Evolutionary conservation across 1,140 invertebrate species (phyloP).

Genomic region (Ceratina australensis): DNA sequence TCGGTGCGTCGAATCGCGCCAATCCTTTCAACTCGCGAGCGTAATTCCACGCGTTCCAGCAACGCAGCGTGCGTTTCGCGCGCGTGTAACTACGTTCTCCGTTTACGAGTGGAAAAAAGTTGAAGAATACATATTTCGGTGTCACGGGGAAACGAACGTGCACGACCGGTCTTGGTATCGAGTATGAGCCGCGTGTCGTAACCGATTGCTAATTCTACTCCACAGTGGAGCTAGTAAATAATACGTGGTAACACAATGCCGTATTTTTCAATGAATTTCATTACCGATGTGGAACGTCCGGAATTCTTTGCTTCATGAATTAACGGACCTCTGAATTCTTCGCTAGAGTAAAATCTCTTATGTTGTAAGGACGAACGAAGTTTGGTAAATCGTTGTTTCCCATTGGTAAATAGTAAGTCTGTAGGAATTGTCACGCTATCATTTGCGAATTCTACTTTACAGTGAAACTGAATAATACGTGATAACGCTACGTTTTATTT

Average conservation of each 20-base stretch:
- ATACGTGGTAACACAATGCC: no score
- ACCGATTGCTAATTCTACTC: neutral
- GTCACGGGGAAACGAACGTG: neutral
- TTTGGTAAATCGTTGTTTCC: no score
- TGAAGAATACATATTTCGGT: neutral
- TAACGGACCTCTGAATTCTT: neutral
- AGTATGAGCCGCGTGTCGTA: constrained; percentile 26
- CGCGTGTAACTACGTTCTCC: neutral
- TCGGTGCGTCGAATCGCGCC: neutral
- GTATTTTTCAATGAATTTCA: no score
- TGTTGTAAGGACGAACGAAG: no score
- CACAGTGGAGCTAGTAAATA: neutral
- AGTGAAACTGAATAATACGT: no score
- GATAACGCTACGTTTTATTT: no score
- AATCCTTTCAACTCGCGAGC: constrained; percentile 10
- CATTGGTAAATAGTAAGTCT: no score
- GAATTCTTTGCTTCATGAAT: no score
- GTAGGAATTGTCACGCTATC: no score
- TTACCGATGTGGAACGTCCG: no score
- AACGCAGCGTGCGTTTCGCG: constrained; percentile 14
- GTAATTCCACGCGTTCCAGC: constrained; percentile 12
- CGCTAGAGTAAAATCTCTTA: no score
- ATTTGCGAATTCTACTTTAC: no score
- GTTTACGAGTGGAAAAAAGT: constrained; percentile 5
- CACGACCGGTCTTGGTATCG: constrained; percentile 9